These are phyloP conservation scores for Urocitellus parryii DNA, from an alignment of 2,113 vertebrate genomes.

Conservation along the genomic window DNA sequence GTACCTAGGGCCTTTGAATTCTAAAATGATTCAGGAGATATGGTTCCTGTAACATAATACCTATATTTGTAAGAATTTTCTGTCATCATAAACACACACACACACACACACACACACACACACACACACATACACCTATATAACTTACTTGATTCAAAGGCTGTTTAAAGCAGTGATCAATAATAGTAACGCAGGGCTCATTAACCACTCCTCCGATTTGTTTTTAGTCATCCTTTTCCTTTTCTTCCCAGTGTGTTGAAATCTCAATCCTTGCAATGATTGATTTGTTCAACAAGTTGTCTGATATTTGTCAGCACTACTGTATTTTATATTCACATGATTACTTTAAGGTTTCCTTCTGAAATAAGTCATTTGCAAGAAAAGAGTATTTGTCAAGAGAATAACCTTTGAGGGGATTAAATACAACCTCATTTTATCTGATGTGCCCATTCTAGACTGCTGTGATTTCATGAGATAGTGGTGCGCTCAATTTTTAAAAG, in stretches of 20 bases:
- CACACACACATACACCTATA: neutral
- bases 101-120: neutral
- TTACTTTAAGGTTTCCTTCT: conserved; percentile 23
- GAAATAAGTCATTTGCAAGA: conserved; percentile 49
- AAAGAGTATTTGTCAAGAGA: neutral
- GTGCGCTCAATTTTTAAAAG: conserved; percentile 21
- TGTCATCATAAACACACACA: neutral
- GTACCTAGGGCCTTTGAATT: conserved; percentile 74
- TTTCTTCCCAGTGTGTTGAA: conserved; percentile 7
- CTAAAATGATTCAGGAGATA: conserved; percentile 65
- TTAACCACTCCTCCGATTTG: neutral
- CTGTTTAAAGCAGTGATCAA: conserved; percentile 43
- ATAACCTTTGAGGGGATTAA: conserved; percentile 19
- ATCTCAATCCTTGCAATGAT: neutral
- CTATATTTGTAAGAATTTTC: conserved; percentile 59
- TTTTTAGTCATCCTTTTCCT: neutral
- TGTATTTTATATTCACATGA: neutral
- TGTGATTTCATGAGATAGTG: neutral
- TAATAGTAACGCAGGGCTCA: neutral
- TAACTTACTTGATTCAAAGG: conserved; percentile 44
- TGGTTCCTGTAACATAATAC: conserved; percentile 28
- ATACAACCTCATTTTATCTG: neutral
- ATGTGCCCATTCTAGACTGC: neutral
- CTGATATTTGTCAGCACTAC: neutral
- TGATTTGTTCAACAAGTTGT: conserved; percentile 37